Base-by-base conservation (phyloP, 23 tunicate genomes). In the Diplosoma virens region DNA sequence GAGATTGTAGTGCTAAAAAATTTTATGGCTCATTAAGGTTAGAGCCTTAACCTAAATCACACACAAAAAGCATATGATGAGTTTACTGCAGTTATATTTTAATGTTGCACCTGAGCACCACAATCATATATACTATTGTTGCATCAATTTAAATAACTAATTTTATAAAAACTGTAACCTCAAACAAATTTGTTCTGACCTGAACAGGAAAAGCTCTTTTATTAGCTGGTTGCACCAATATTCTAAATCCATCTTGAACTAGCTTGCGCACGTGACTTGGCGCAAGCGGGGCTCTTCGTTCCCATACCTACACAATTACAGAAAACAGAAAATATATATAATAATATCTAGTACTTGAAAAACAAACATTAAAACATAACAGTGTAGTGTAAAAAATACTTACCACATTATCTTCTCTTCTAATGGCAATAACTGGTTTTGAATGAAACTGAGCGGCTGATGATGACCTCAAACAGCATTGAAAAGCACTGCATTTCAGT, bases 161-260 rank as follows among this genome's bases (percentile, higher is more conserved):
- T n/a, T n/a, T n/a, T n/a, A n/a, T n/a, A n/a, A n/a, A n/a, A n/a
- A n/a, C n/a, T n/a, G n/a, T 45, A 45, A 45, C 11, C 52, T 9
- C 16, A 11, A 45, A 45, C n/a, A n/a, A n/a, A n/a, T n/a, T n/a
- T n/a, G n/a, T n/a, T n/a, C 34, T 25, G 18, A 83, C 96, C 86
- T 89, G 96, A 14, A 79, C 96, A 46, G 96, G 83, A 58, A 85
- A 83, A 22, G 89, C 89, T 17, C 96, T 77, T 50, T 83, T 83
- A 60, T 89, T 89, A 35, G 96, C 96, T 33, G 96, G 96, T 78
- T 89, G 96, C n/a, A 89, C 95, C 24, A 88, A 32, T 18, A 88
- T 89, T 50, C 79, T 76, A 9, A 77, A 77, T 31, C 95, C 95
- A 46, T 83, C 70, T 33, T 69, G 89, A 1, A 88, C 88, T 20